Evolutionary conservation across 2,113 vertebrate species (phyloP), one percentile per base, ranked within the genome.

Genomic region (Elachura formosa): DNA sequence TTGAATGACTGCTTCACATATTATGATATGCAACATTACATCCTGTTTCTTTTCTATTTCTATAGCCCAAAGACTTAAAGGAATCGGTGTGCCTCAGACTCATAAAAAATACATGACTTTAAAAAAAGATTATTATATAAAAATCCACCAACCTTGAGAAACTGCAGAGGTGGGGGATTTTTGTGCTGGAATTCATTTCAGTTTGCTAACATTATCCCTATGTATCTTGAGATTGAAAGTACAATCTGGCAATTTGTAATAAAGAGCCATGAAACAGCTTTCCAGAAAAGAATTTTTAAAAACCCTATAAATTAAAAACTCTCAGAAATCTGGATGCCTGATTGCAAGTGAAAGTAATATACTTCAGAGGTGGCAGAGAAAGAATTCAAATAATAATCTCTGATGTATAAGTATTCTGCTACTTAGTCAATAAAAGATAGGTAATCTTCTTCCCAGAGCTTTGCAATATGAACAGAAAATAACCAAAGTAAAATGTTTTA

Each of bases 31-130:
- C 96, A 96, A 93, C 93, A 89, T 96, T 97, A 96, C 95, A 93
- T 94, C 52, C 81, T 94, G 89, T 95, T 97, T 96, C 67, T 94
- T 93, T 95, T 89, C 96, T 96, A 95, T 93, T 93, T 96, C 96
- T 94, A 84, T 96, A 96, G 98, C 97, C 97, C 97, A 96, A 94
- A 97, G 97, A 97, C 96, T 97, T 97, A 96, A 28, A 94, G 95
- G 85, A 96, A 96, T 97, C 3, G 13, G 82, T 96, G 75, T 85
- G 58, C 94, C 92, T 97, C 97, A 97, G 94, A 87, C 93, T 98
- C 97, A 98, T 98, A 96, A 98, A 98, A 97, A 97, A 98, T 97
- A 95, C 96, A 97, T 97, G 95, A 97, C 94, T 97, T 96, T 38
- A 94, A 94, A 96, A 96, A 84, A 95, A 96, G 88, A 96, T 90